Evolutionary conservation across 2,797 vertebrate genomes (phyloP), one percentile per base, ranked within the genome.

Genomic region (Acanthurus lineatus): DNA sequence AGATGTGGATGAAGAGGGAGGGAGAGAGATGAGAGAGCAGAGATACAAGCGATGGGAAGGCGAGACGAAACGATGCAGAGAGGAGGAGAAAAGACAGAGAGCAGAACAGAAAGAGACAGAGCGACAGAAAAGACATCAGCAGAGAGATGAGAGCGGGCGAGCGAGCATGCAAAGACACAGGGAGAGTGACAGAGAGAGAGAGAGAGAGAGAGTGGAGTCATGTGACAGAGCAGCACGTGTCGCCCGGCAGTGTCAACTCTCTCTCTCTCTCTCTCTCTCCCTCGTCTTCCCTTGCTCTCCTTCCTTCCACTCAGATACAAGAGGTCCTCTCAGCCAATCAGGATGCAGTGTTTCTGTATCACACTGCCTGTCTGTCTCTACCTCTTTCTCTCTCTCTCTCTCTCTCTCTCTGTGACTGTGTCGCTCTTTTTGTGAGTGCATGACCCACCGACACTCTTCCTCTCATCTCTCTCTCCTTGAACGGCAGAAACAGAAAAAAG

Each of bases 221-320:
- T 92, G 91, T 95, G 94, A 94, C 80, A 1, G 69, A 79, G 82
- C 79, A 76, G 89, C 94, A 94, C 91, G 86, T 94, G 90, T 91
- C 79, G 52, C 77, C 86, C 52, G 11, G 59, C 44, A 66, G 74
- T 81, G 72, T 85, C 66, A 58, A 69, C 83, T 54, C 85, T 72
- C 83, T 62, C 73, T 66, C 61, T 25, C 45, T 56, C 70, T 68
- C 71, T 63, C 61, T 25, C 45, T 56, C 70, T 68, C 71, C 58
- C 86, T 60, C 64, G 56, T 61, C 57, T 64, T 58, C 66, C 15
- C 38, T 69, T 12, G 17, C 66, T 69, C 69, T 61, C 9, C 9
- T 72, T 85, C 63, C 79, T 86, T 86, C 86, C 86, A 91, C 92
- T 94, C 86, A 88, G 90, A 92, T 90, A 92, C 89, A 91, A 87